A percentile compares a stretch with the other conserved stretches of the same genome.
Conservation (phyloP, 2,113 vertebrate species). For the Clarias batrachus region DNA sequence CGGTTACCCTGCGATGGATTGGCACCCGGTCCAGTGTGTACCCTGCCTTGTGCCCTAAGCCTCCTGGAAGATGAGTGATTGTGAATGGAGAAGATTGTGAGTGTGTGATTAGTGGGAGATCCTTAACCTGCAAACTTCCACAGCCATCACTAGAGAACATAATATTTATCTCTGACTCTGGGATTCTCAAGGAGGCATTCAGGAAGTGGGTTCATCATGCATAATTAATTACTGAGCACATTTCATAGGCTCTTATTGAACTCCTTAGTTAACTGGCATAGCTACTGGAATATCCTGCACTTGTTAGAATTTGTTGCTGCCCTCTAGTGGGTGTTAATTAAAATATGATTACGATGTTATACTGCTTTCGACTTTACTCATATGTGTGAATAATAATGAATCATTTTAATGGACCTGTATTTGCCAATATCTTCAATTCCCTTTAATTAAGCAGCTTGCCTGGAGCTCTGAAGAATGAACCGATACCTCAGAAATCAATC, state of each 20-base stretch:
- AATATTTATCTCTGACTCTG: background rate
- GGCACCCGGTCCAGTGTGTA: too few species aligned
- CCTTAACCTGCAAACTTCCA: background rate
- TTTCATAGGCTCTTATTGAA: background rate
- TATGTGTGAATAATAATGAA: too few species aligned
- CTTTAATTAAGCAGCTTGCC: background rate
- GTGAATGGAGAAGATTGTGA: background rate
- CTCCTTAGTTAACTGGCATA: background rate
- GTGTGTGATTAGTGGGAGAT: background rate
- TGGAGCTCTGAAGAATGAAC: background rate
- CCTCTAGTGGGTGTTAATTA: background rate
- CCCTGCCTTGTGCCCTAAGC: too few species aligned
- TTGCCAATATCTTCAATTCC: background rate
- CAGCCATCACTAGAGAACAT: too few species aligned
- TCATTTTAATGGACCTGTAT: background rate
- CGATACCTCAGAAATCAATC: background rate
- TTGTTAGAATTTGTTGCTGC: background rate
- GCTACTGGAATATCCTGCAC: background rate
- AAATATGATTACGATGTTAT: background rate
- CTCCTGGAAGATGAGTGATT: too few species aligned
- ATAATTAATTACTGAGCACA: background rate
- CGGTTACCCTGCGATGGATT: too few species aligned
- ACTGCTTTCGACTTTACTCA: too few species aligned
- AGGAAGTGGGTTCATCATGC: background rate
- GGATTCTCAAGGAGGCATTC: too few species aligned